Evolutionary conservation across 2,113 vertebrate genomes (phyloP).

Genomic region (Clarias macrocephalus): DNA sequence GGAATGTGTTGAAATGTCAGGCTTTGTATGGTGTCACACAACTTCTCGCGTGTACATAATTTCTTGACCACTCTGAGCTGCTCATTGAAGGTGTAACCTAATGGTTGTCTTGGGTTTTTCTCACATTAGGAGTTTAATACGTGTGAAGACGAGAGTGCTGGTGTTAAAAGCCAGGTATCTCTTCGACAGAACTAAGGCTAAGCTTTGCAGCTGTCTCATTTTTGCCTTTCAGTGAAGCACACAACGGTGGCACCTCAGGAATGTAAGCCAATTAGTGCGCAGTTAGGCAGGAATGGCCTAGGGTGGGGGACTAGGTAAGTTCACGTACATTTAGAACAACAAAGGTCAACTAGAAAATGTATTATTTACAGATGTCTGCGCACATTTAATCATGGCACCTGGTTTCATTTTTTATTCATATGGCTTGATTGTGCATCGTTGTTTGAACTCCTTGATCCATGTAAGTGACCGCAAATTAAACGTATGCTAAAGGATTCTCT

Average conservation of each 20-base stretch:
- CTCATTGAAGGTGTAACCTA: neutral
- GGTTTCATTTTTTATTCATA: neutral
- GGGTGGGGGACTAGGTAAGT: neutral
- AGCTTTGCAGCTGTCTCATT: neutral
- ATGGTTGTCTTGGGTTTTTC: neutral
- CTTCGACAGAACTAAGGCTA: neutral
- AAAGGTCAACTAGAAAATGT: neutral
- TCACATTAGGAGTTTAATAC: neutral
- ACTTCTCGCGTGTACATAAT: conserved; percentile 44
- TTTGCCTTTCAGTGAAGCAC: neutral
- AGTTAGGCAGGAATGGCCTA: conserved; percentile 22
- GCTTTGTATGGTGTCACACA: neutral
- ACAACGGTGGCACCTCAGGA: neutral
- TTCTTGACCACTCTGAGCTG: neutral
- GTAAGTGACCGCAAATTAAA: neutral
- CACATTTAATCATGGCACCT: neutral
- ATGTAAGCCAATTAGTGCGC: conserved; percentile 48
- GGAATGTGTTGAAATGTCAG: neutral
- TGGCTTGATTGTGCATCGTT: neutral
- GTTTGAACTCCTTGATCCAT: neutral
- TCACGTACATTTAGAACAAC: conserved; percentile 2
- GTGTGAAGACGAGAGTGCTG: neutral
- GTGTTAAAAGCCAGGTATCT: no score
- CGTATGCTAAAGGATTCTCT: no score
- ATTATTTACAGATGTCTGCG: neutral